Base-by-base conservation (phyloP, 2,113 vertebrate species). In the Geococcyx californianus region DNA sequence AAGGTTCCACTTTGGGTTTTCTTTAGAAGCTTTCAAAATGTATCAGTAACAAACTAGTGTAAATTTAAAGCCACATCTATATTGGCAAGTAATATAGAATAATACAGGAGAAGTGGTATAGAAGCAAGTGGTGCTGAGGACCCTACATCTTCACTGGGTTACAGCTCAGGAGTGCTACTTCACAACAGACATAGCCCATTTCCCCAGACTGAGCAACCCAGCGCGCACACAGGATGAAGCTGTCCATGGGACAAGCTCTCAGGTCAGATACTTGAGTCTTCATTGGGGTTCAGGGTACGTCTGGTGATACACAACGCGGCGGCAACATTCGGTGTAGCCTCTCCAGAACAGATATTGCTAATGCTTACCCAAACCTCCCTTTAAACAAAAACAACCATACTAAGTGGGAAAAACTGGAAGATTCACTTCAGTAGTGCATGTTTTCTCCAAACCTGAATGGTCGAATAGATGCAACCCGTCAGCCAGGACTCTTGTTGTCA, bases 211-310 rank as follows among this genome's bases (percentile, higher is more conserved):
- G 24, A 77, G 51, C 25, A 66, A 21, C 28, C 60, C 47, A 49
- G 36, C 0, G 0, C 29, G 49, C 7, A 14, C 5, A 6, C 1
- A 24, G 14, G 4, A 1, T 4, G 23, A 68, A 51, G 17, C 3
- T 47, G 6, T 23, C n/a, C 44, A 25, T 4, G 3, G 44, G 16
- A 76, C 6, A 21, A 70, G 24, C 9, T 8, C 1, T 25, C 29
- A 78, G 42, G 13, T 40, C 67, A 54, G 54, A 33, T 1, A 2
- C 7, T 5, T 55, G 11, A 29, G 40, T 47, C 44, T 45, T 49
- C 1, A 0, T 2, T 33, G 21, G 42, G 36, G 3, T 14, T 56
- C 18, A 40, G 20, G 54, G n/a, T 10, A 3, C 25, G 25, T 6
- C 45, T 28, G 56, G 20, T 28, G 51, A 28, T n/a, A 40, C 18